Percentiles rank a stretch among this genome's conserved stretches.
phyloP scores from a whole-genome alignment of 2,888 invertebrate genomes.

The Eupithecia dodoneata region DNA sequence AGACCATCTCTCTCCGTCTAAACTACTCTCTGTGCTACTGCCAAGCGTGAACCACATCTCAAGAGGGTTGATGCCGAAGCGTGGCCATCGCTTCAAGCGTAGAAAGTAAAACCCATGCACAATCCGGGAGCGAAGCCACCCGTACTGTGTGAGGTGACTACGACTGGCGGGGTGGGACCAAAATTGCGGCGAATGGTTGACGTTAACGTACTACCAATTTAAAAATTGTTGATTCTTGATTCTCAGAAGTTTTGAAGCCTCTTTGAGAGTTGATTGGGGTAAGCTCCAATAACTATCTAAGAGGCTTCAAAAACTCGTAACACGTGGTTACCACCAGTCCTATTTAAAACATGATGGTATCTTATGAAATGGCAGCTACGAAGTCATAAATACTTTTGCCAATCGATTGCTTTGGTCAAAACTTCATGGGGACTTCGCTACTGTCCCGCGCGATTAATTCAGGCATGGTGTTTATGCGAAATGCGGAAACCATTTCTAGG shows the following conservation, averaged over 20 bases:
- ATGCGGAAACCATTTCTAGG: not conserved
- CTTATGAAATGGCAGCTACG: not conserved
- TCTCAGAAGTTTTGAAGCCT: not conserved
- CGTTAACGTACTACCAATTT: not conserved
- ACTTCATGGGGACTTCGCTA: not conserved
- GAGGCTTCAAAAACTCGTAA: not conserved
- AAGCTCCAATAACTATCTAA: not conserved
- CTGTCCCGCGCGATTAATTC: not conserved
- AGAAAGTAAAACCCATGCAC: constrained; percentile 75
- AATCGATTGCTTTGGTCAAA: not conserved
- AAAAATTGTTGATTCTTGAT: not conserved
- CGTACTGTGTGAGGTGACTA: constrained; percentile 61
- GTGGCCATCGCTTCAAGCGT: constrained; percentile 62
- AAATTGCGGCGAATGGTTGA: constrained; percentile 12
- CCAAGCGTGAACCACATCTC: constrained; percentile 71
- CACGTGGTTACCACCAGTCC: no score
- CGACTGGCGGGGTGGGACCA: constrained; percentile 38
- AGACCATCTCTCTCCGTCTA: constrained; percentile 20
- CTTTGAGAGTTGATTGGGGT: not conserved
- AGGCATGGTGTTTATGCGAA: not conserved
- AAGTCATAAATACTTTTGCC: not conserved
- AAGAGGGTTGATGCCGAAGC: constrained; percentile 82
- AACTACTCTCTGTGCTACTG: constrained; percentile 35
- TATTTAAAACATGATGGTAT: no score
- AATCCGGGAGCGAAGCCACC: constrained; percentile 71